These are phyloP conservation scores for Abramis brama DNA, from an alignment of 2,113 vertebrate species.

Conservation along the genomic window DNA sequence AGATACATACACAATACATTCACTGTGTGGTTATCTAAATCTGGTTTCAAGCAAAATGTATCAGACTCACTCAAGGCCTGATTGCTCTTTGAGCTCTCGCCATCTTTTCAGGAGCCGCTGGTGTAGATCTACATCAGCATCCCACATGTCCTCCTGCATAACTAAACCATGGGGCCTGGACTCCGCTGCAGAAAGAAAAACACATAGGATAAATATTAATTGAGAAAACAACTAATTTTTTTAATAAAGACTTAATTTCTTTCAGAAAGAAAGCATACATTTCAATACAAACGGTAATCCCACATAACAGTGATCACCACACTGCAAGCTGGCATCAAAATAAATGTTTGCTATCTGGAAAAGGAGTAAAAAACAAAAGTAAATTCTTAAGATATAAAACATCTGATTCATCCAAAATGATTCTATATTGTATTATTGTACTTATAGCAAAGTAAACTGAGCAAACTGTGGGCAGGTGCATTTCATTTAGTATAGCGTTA, in stretches of 20 bases:
- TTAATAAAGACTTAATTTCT: not conserved
- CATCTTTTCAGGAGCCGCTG: conserved; percentile 89
- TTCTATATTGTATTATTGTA: not conserved
- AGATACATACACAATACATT: not conserved
- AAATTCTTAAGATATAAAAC: not conserved
- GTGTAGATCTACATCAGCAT: conserved; percentile 90
- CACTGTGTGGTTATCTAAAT: not conserved
- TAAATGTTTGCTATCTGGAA: conserved; percentile 97
- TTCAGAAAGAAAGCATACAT: conserved; percentile 80
- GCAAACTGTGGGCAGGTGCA: not conserved
- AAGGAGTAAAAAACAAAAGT: conserved; percentile 55
- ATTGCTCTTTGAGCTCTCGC: conserved; percentile 84
- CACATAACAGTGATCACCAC: conserved; percentile 93
- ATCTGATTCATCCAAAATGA: not conserved
- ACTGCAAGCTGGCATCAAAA: conserved; percentile 93
- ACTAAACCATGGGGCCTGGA: conserved; percentile 81
- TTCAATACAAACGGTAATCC: conserved; percentile 95
- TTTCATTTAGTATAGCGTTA: not conserved
- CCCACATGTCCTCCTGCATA: conserved; percentile 93
- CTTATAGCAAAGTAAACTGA: not conserved
- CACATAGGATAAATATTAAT: not conserved
- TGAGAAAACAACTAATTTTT: not conserved
- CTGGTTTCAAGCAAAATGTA: not conserved
- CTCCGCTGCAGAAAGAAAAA: conserved; percentile 76
- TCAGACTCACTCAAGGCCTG: conserved; percentile 81